Evolutionary conservation across 1,140 invertebrate species (phyloP).

Genomic region (Uloborus diversus): DNA sequence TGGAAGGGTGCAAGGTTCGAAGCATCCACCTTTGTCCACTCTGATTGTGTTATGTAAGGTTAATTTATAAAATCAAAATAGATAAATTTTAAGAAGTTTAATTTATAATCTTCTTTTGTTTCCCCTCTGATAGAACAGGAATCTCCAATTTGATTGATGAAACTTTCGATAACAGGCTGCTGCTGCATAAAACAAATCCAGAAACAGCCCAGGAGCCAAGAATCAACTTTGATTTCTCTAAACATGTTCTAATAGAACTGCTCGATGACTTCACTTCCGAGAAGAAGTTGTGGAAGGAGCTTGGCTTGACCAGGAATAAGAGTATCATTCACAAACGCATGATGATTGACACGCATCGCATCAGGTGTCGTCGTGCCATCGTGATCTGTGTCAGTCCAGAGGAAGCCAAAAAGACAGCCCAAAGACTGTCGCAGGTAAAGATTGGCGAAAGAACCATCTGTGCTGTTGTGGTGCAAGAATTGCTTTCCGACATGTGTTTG

Average conservation of each 20-base stretch:
- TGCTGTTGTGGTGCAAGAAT: conserved; percentile 31
- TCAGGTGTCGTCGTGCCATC: conserved; percentile 33
- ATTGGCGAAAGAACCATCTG: conserved; percentile 21
- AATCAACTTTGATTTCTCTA: conserved; percentile 38
- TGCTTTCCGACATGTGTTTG: conserved; percentile 33
- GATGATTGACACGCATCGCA: conserved; percentile 39
- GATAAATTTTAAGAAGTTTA: too few species aligned
- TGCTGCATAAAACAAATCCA: background rate
- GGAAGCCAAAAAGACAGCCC: background rate
- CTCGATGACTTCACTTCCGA: conserved; percentile 34
- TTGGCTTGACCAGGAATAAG: conserved; percentile 11
- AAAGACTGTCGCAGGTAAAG: conserved; percentile 8
- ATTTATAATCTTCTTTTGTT: too few species aligned
- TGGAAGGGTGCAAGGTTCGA: too few species aligned
- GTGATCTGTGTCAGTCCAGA: conserved; percentile 19
- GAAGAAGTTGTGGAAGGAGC: conserved; percentile 18
- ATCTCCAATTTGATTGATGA: too few species aligned
- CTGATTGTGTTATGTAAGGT: too few species aligned
- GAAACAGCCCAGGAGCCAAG: background rate
- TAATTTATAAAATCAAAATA: too few species aligned
- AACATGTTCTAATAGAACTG: conserved; percentile 48
- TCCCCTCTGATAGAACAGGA: too few species aligned
- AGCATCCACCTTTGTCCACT: too few species aligned
- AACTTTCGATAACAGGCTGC: background rate
- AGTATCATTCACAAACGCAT: conserved; percentile 30